A percentile compares a stretch with the other conserved stretches of the same genome.
phyloP scores from a whole-genome alignment of 92 coral and sea anemone genomes.

The Zoanthus sansibaricus region DNA sequence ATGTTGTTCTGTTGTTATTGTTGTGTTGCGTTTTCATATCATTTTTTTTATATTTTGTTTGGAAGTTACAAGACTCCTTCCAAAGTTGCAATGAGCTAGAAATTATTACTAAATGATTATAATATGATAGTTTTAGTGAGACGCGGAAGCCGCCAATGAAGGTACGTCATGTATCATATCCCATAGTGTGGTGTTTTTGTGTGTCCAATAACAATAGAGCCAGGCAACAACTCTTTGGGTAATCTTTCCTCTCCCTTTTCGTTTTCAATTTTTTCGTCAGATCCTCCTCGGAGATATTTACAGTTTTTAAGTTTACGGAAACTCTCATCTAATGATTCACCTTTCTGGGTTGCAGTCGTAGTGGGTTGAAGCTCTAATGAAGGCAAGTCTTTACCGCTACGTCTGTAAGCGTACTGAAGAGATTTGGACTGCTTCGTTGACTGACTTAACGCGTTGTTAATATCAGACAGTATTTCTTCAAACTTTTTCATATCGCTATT shows the following conservation, averaged over 20 bases:
- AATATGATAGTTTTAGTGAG: too few relatives aligned
- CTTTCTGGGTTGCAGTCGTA: neutral
- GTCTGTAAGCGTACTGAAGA: slow-evolving; percentile 21
- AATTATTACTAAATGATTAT: too few relatives aligned
- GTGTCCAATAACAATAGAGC: slow-evolving; percentile 24
- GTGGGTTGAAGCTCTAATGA: neutral
- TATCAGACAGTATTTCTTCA: slow-evolving; percentile 20
- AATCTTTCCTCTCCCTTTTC: neutral
- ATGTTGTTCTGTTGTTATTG: too few relatives aligned
- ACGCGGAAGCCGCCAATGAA: too few relatives aligned
- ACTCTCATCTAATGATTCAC: slow-evolving; percentile 35
- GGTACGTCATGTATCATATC: too few relatives aligned
- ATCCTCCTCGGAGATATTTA: slow-evolving; percentile 17
- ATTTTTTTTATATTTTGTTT: too few relatives aligned
- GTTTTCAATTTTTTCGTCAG: neutral
- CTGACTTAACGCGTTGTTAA: slow-evolving; percentile 21
- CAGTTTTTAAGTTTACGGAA: slow-evolving; percentile 32
- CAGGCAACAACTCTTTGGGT: slow-evolving; percentile 30
- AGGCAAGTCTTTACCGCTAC: slow-evolving; percentile 4
- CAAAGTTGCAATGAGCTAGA: too few relatives aligned
- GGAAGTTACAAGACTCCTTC: too few relatives aligned
- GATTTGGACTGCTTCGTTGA: slow-evolving; percentile 11
- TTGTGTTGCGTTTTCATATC: too few relatives aligned
- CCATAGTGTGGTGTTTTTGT: slow-evolving; percentile 10
- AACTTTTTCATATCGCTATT: slow-evolving; percentile 23